phyloP scores from a whole-genome alignment of 1,140 invertebrate species.

The Orchestia grillus region DNA sequence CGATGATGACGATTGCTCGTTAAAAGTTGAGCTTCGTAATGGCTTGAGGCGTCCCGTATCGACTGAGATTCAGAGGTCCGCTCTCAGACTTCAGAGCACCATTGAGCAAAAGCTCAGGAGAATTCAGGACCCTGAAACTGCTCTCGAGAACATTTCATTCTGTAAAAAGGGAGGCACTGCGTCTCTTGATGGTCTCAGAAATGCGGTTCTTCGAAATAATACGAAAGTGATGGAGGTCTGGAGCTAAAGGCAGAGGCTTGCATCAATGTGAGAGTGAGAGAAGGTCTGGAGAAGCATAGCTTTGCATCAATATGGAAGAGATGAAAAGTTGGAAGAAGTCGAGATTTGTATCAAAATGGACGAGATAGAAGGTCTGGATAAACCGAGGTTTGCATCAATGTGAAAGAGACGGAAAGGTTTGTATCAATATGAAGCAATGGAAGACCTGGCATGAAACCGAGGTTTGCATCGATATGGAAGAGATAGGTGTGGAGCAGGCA shows the following conservation, averaged over 20 bases:
- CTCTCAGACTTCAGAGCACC: background rate
- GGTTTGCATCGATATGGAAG: background rate
- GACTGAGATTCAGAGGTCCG: slow-evolving; percentile 24
- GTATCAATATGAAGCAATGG: background rate
- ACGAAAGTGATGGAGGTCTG: background rate
- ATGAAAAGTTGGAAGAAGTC: background rate
- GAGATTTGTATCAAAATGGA: no score
- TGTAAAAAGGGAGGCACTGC: background rate
- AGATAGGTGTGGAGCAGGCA: no score
- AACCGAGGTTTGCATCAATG: background rate
- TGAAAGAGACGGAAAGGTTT: background rate
- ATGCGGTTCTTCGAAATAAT: background rate
- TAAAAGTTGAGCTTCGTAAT: slow-evolving; percentile 42
- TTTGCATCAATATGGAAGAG: background rate
- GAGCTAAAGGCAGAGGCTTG: background rate
- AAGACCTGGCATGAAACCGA: background rate
- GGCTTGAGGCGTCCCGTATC: slow-evolving; percentile 8
- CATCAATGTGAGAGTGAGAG: background rate
- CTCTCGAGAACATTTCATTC: background rate
- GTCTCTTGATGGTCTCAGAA: slow-evolving; percentile 25
- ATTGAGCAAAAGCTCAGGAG: slow-evolving; percentile 12
- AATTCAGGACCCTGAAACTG: background rate
- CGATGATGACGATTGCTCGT: slow-evolving; percentile 43
- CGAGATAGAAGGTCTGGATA: background rate
- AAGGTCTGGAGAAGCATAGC: background rate